A percentile compares a stretch with the other conserved stretches of the same genome.
Evolutionary conservation across 2,888 invertebrate genomes (phyloP).

Genomic region (Leptinotarsa haldemani): DNA sequence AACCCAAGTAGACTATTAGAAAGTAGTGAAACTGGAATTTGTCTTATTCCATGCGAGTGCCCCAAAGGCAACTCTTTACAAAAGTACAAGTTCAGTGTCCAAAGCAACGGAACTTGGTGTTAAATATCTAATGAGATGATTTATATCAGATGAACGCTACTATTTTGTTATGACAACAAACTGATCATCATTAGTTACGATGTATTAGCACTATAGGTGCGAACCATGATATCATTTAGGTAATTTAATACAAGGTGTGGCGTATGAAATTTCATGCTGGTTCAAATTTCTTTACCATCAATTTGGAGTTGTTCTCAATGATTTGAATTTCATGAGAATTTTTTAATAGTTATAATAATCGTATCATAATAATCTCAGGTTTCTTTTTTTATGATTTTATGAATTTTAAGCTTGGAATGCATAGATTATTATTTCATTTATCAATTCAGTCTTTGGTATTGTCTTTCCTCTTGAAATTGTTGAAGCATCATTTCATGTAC

Average conservation of each 20-base stretch:
- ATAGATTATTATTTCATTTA: too few species aligned
- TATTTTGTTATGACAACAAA: conserved; percentile 12
- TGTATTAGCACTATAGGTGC: conserved; percentile 5
- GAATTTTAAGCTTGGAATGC: too few species aligned
- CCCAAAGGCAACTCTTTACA: background rate
- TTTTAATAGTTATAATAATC: too few species aligned
- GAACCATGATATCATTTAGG: background rate
- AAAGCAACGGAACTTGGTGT: conserved; percentile 6
- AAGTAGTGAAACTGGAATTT: conserved; percentile 12
- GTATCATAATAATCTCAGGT: too few species aligned
- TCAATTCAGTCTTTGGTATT: too few species aligned
- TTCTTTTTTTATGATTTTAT: too few species aligned
- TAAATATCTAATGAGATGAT: conserved; percentile 6
- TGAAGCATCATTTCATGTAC: too few species aligned
- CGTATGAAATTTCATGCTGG: background rate
- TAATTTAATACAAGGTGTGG: background rate
- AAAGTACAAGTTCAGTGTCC: conserved; percentile 12
- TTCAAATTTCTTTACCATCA: background rate
- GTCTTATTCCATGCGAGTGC: background rate
- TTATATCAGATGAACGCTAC: background rate
- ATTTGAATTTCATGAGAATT: background rate
- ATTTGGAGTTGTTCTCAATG: background rate
- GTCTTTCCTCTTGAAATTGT: too few species aligned
- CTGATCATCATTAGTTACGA: background rate
- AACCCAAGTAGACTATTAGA: background rate